Percentiles rank a stretch among this genome's conserved stretches.
Evolutionary conservation across 1,140 invertebrate species (phyloP).

Genomic region (Argopecten irradians): DNA sequence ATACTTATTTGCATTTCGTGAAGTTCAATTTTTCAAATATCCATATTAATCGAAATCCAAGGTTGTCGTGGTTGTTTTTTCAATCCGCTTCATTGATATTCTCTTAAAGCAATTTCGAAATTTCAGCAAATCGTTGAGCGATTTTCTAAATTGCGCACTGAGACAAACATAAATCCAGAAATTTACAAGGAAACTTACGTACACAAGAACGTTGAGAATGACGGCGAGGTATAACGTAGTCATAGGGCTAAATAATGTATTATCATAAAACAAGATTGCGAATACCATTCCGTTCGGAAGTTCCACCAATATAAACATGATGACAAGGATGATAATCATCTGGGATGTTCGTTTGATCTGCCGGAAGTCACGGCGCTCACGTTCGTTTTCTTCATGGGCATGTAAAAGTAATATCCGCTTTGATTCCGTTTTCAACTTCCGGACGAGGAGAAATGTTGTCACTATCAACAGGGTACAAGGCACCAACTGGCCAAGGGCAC

Average conservation of each 20-base stretch:
- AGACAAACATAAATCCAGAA: slow-evolving; percentile 51
- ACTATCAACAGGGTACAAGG: slow-evolving; percentile 40
- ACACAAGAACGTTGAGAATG: slow-evolving; percentile 45
- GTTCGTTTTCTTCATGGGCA: slow-evolving; percentile 30
- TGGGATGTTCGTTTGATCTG: slow-evolving; percentile 48
- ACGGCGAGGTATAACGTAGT: slow-evolving; percentile 28
- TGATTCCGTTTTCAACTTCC: slow-evolving; percentile 42
- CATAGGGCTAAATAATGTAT: not conserved
- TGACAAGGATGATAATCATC: slow-evolving; percentile 35
- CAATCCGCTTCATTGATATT: not conserved
- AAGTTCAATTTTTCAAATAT: too few relatives aligned
- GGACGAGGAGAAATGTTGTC: slow-evolving; percentile 37
- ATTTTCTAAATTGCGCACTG: slow-evolving; percentile 42
- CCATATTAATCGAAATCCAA: not conserved
- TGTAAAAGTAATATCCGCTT: slow-evolving; percentile 40
- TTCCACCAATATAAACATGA: slow-evolving; percentile 19
- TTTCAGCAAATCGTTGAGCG: slow-evolving; percentile 30
- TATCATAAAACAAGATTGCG: slow-evolving; percentile 31
- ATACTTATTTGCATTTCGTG: too few relatives aligned
- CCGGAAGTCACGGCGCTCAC: slow-evolving; percentile 39
- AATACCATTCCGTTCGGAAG: slow-evolving; percentile 45
- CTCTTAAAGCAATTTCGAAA: not conserved
- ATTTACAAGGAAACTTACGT: slow-evolving; percentile 45
- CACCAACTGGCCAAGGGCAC: slow-evolving; percentile 39
- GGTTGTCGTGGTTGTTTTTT: not conserved